Percentiles rank a stretch among this genome's conserved stretches.
phyloP scores from a whole-genome alignment of 2,888 invertebrate species.

The Cordylochernes scorpioides region DNA sequence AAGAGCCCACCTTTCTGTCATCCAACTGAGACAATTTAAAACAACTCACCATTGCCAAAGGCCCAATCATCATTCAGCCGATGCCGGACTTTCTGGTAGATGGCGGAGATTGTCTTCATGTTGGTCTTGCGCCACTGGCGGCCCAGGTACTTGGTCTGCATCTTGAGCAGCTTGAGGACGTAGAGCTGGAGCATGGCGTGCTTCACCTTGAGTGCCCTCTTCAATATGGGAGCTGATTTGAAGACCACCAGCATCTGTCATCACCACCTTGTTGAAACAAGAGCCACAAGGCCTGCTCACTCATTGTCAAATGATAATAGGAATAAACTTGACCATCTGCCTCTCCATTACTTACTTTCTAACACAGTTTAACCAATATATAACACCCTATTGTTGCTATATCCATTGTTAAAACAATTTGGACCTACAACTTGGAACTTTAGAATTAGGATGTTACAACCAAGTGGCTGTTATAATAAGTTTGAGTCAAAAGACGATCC shows the following conservation, averaged over 20 bases:
- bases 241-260: slow-evolving; percentile 96
- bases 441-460: too few relatives aligned
- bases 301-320: too few relatives aligned
- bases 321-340: too few relatives aligned
- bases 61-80: slow-evolving; percentile 88
- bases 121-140: slow-evolving; percentile 96
- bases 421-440: too few relatives aligned
- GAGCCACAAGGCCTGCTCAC: too few relatives aligned
- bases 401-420: too few relatives aligned
- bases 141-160: slow-evolving; percentile 97
- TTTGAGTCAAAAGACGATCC: too few relatives aligned
- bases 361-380: too few relatives aligned
- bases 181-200: slow-evolving; percentile 95
- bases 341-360: too few relatives aligned
- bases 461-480: too few relatives aligned
- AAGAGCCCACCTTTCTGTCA: not conserved
- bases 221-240: slow-evolving; percentile 93
- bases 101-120: slow-evolving; percentile 98
- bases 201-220: slow-evolving; percentile 71
- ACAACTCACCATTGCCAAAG: slow-evolving; percentile 72
- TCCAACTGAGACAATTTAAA: not conserved
- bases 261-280: too few relatives aligned
- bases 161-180: slow-evolving; percentile 83
- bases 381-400: too few relatives aligned
- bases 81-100: slow-evolving; percentile 58